phyloP scores from a whole-genome alignment of 2,113 vertebrate species.

The Brachyhypopomus occidentalis region DNA sequence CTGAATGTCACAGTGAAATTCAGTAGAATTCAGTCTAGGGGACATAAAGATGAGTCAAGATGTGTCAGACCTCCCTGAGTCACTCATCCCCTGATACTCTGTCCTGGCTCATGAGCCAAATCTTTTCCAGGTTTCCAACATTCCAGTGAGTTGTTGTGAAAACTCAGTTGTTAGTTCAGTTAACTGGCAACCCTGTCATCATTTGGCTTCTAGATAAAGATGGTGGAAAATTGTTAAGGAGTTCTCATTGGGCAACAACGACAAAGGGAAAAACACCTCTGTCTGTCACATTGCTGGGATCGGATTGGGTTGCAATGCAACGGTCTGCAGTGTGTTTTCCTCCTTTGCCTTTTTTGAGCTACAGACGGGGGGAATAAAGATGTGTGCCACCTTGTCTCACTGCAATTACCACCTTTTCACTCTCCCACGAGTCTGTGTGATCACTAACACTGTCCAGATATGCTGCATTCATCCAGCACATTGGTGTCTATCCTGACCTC shows the following conservation, averaged over 20 bases:
- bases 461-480: background rate
- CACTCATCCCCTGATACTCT: too few relatives aligned
- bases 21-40: too few relatives aligned
- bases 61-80: too few relatives aligned
- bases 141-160: too few relatives aligned
- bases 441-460: background rate
- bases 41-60: too few relatives aligned
- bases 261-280: background rate
- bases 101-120: too few relatives aligned
- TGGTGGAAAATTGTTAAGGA: background rate
- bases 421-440: background rate
- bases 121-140: too few relatives aligned
- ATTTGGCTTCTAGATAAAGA: too few relatives aligned
- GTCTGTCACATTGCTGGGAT: background rate
- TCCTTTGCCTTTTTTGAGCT: background rate
- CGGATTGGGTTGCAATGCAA: background rate
- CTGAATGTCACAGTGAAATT: background rate
- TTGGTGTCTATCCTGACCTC: background rate
- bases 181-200: too few relatives aligned
- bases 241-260: background rate
- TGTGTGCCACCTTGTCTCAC: constrained; percentile 38
- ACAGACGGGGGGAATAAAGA: constrained; percentile 24
- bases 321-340: background rate
- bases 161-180: too few relatives aligned
- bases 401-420: constrained; percentile 33